Percentiles rank a stretch among this genome's conserved stretches.
These are phyloP conservation scores for Chromoteleia sp. DNA, from an alignment of 2,888 invertebrate species.

Conservation along the genomic window DNA sequence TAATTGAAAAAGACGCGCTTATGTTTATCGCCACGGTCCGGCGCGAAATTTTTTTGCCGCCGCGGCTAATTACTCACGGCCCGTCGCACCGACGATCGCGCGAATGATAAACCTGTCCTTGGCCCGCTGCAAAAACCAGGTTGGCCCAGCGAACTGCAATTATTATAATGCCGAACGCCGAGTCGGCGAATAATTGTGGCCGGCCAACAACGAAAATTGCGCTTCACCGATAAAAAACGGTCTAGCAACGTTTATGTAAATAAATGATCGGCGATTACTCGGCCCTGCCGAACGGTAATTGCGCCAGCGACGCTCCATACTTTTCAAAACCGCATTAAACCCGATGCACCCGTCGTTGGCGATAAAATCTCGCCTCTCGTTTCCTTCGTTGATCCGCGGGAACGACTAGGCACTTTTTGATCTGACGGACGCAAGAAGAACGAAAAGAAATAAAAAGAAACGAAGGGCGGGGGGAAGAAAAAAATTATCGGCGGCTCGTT, in stretches of 20 bases:
- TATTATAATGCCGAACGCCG: constrained; percentile 27
- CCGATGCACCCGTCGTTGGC: constrained; percentile 28
- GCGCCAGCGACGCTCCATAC: constrained; percentile 40
- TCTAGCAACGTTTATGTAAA: constrained; percentile 49
- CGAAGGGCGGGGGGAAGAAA: constrained; percentile 1
- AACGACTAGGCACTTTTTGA: constrained; percentile 26
- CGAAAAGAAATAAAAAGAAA: constrained; percentile 4
- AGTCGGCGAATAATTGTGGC: constrained; percentile 40
- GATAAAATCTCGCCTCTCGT: constrained; percentile 59
- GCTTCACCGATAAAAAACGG: constrained; percentile 4
- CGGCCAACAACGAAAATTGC: constrained; percentile 12
- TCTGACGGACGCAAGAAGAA: constrained; percentile 12
- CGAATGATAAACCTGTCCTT: constrained; percentile 10
- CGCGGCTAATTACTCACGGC: constrained; percentile 33
- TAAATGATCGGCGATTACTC: constrained; percentile 59
- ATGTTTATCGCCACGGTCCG: constrained; percentile 28
- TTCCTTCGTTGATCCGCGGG: constrained; percentile 47
- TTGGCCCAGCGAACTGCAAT: constrained; percentile 34
- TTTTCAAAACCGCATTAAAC: constrained; percentile 62
- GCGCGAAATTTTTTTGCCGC: constrained; percentile 23
- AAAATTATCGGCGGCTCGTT: constrained; percentile 48
- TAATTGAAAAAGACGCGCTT: constrained; percentile 52
- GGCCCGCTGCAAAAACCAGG: constrained; percentile 16
- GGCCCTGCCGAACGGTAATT: constrained; percentile 31
- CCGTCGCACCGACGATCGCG: constrained; percentile 28